Evolutionary conservation across 2,113 vertebrate genomes (phyloP), one percentile per base, ranked within the genome.

Genomic region (Pygoscelis antarcticus): DNA sequence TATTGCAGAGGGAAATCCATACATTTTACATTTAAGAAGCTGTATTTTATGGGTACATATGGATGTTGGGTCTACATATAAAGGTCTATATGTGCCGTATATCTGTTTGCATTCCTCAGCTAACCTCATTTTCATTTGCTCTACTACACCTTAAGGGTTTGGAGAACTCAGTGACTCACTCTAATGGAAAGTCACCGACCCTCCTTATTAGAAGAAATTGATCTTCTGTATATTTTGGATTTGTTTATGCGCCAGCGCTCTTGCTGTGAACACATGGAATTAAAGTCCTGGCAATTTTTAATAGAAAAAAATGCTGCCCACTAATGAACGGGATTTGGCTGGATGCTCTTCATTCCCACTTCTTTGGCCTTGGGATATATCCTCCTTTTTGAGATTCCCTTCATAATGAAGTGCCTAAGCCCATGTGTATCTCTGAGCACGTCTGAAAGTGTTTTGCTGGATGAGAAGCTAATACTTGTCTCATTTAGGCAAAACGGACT

Each of bases 211-310:
- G 40, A 92, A 96, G 90, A 94, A 96, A 97, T 80, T 83, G 25
- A 71, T 97, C 76, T 97, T 96, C 71, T 92, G 55, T 77, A 75
- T 84, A 34, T 96, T 95, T 97, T 97, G 93, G 96, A 97, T 94
- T 89, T 82, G 49, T 97, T 94, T 96, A 57, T 44, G 61, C 66
- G 74, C 93, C 89, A 52, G 44, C 27, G 70, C 42, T 93, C 44
- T 89, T 88, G 57, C 82, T 71, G 69, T 83, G 83, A 83, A 89
- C 42, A 23, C 51, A 47, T n/a, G 51, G 71, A 96, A 95, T 68
- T 88, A 80, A 96, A 91, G 52, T 66, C 22, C 11, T 83, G 93
- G 46, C 42, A 82, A 40, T 55, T 49, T 96, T 81, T 87, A 87
- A 78, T 18, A 70, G n/a, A 51, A 83, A 69, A 92, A 62, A 40